These are phyloP conservation scores for Progne subis DNA, from an alignment of 2,113 vertebrate species.

Conservation along the genomic window DNA sequence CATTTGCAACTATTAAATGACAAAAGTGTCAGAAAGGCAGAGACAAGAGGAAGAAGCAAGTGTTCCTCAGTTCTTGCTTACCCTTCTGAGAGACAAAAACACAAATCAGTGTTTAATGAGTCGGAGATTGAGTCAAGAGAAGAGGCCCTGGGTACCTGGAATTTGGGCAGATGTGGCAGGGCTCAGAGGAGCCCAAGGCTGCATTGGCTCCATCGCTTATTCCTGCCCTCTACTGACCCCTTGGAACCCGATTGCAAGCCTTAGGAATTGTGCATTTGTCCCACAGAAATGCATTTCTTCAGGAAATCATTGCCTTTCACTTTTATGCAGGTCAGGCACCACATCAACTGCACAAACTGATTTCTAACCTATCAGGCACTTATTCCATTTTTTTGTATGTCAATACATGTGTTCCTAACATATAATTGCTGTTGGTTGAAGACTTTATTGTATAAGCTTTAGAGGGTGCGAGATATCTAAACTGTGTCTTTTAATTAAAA, in stretches of 20 bases:
- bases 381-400: not conserved
- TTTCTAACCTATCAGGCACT: not conserved
- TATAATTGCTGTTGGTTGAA: not conserved
- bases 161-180: not conserved
- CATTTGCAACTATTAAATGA: not conserved
- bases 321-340: not conserved
- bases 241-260: not conserved
- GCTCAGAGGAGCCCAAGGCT: not conserved
- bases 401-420: not conserved
- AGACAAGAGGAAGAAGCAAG: not conserved
- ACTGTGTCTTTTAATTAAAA: slow-evolving; percentile 44
- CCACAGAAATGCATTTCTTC: not conserved
- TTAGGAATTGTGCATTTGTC: not conserved
- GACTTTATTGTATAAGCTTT: not conserved
- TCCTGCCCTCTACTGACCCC: not conserved
- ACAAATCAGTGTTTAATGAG: not conserved
- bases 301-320: not conserved
- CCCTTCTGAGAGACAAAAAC: not conserved
- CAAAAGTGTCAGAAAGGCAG: not conserved
- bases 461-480: not conserved
- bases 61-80: not conserved
- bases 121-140: not conserved
- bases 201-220: not conserved
- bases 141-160: not conserved
- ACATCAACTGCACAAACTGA: not conserved